Percentiles rank a stretch among this genome's conserved stretches.
These are phyloP conservation scores for Dasysyrphus albostriatus DNA, from an alignment of 2,888 invertebrate genomes.

Conservation along the genomic window DNA sequence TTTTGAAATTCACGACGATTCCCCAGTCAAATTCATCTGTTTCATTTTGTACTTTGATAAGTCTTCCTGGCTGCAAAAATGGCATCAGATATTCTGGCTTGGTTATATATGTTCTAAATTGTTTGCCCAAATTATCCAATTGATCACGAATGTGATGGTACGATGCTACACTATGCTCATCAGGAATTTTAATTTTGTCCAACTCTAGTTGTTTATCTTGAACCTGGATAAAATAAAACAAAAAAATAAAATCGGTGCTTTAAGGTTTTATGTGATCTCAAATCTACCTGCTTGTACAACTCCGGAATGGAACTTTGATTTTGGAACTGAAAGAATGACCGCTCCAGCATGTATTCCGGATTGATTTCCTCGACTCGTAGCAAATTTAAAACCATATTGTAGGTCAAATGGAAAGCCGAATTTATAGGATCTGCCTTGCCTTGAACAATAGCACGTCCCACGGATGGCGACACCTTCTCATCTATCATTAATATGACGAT, in stretches of 20 bases:
- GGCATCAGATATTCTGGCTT: slow-evolving; percentile 95
- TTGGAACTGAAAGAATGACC: slow-evolving; percentile 99
- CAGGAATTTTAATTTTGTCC: slow-evolving; percentile 87
- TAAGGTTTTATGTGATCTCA: no score
- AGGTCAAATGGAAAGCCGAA: slow-evolving; percentile 99
- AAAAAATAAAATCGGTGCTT: no score
- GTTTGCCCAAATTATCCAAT: slow-evolving; percentile 89
- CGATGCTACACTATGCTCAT: slow-evolving; percentile 90
- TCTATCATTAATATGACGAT: slow-evolving; percentile 99
- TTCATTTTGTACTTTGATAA: slow-evolving; percentile 95
- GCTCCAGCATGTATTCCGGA: slow-evolving; percentile 99
- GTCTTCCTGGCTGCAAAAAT: slow-evolving; percentile 96
- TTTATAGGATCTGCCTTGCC: slow-evolving; percentile 98
- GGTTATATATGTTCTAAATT: slow-evolving; percentile 92
- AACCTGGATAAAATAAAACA: slow-evolving; percentile 71
- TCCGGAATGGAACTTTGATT: slow-evolving; percentile 97
- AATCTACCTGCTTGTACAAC: slow-evolving; percentile 88
- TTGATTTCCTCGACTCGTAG: slow-evolving; percentile 99
- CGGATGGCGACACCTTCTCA: slow-evolving; percentile 94
- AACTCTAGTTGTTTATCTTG: slow-evolving; percentile 87
- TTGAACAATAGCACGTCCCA: slow-evolving; percentile 91
- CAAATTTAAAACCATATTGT: slow-evolving; percentile 99
- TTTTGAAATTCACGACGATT: slow-evolving; percentile 95
- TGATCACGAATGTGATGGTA: slow-evolving; percentile 95
- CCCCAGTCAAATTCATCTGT: slow-evolving; percentile 98